Base-by-base conservation (phyloP, 2,797 vertebrate species). In the Megalops cyprinoides region DNA sequence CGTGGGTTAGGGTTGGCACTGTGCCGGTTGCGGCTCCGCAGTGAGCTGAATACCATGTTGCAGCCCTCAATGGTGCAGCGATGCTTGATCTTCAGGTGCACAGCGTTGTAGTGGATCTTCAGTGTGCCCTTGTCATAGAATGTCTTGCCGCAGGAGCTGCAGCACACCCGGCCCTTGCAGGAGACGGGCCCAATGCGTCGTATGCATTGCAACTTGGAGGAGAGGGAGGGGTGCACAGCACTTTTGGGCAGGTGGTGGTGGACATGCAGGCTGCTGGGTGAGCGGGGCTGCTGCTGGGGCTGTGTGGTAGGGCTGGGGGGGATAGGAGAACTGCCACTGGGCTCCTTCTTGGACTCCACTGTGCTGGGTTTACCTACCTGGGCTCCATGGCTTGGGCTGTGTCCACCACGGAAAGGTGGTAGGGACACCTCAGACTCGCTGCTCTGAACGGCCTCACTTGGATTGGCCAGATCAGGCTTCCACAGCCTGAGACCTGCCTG, bases 101-200 rank as follows among this genome's bases (percentile, higher is more conserved):
- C 98, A 0, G 98, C 97, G 0, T 98, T 98, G 89, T 97, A 97
- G 91, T 99, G 98, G 90, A 99, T 99, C 93, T 99, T 99, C 85
- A 99, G 92, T 0, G 98, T 99, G 81, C 98, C 97, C 56, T 95
- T 95, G 84, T 95, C 94, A 46, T 94, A 94, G 88, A 95, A 99
- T 14, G 98, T 98, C 89, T 99, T 99, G 81, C 98, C 98, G 81
- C 98, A 99, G 14, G 98, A 97, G 58, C 98, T 99, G 91, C 98
- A 99, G 91, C 98, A 99, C 79, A 99, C 98, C 23, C 98, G 96
- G 79, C 98, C 98, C 87, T 99, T 99, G 82, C 98, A 96, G 0
- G 98, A 99, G 6, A 97, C 97, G 3, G 97, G 89, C 14, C 97
- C 98, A 96, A 99, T 98, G 83, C 99, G 97, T 4, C 98, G 96